Percentiles rank a stretch among this genome's conserved stretches.
Evolutionary conservation across 2,113 vertebrate genomes (phyloP).

Genomic region (Calidris pygmaea): DNA sequence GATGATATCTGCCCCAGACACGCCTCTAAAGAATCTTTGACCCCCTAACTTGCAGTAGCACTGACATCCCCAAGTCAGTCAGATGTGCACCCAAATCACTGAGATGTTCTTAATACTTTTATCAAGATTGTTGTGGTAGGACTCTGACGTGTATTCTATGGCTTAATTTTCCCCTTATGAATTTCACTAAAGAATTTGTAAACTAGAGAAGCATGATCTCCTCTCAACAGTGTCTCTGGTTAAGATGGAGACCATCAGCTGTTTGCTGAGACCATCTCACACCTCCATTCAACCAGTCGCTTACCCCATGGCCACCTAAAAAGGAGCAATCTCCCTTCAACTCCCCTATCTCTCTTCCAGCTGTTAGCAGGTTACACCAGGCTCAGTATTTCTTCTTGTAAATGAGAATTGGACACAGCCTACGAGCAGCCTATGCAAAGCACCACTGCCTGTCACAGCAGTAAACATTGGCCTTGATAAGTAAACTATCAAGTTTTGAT

Average conservation of each 20-base stretch:
- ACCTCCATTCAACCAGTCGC: not conserved
- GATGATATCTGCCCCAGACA: not conserved
- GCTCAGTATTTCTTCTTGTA: not conserved
- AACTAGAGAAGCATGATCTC: not conserved
- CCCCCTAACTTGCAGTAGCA: no score
- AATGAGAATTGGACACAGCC: not conserved
- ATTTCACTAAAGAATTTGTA: not conserved
- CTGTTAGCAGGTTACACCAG: not conserved
- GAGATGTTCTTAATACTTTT: not conserved
- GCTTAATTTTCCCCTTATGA: not conserved
- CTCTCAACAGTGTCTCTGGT: not conserved
- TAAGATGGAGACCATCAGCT: not conserved
- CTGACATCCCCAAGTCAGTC: not conserved
- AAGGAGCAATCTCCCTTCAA: not conserved
- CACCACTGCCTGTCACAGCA: not conserved
- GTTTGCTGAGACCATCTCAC: not conserved
- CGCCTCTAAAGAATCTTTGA: not conserved
- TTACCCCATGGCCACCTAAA: rapidly evolving
- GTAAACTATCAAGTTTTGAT: no score
- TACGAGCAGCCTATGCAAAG: not conserved
- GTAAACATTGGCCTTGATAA: rapidly evolving
- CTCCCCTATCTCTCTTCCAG: not conserved
- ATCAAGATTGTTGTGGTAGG: not conserved
- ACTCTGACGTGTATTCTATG: not conserved
- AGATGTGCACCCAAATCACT: not conserved